Evolutionary conservation across 1,140 invertebrate genomes (phyloP).

Genomic region (Apis cerana): DNA sequence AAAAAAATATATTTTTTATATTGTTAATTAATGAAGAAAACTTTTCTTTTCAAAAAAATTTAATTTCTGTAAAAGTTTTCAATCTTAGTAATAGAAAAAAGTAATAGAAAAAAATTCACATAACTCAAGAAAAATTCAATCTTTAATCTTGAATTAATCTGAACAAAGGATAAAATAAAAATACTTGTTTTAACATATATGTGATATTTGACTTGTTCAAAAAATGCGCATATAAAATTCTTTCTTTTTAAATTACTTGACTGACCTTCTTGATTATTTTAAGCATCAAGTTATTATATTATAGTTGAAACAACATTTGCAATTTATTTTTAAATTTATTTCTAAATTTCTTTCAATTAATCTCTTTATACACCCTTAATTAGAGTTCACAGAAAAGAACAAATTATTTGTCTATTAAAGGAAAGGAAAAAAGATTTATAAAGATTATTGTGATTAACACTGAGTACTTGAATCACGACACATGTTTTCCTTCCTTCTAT

Average conservation of each 20-base stretch:
- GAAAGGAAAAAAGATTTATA: neutral
- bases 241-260: neutral
- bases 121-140: too few species aligned
- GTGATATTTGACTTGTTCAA: neutral
- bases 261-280: neutral
- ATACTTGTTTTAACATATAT: too few species aligned
- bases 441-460: neutral
- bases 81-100: too few species aligned
- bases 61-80: too few species aligned
- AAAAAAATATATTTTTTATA: too few species aligned
- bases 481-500: neutral
- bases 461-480: neutral
- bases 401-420: too few species aligned
- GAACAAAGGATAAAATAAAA: neutral
- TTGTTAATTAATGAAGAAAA: too few species aligned
- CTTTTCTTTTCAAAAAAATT: too few species aligned
- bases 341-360: slow-evolving; percentile 1
- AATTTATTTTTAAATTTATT: neutral
- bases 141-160: too few species aligned
- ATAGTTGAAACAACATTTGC: neutral
- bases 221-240: too few species aligned
- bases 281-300: neutral
- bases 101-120: too few species aligned
- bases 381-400: neutral
- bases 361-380: too few species aligned